A percentile compares a stretch with the other conserved stretches of the same genome.
Conservation (phyloP, 2,113 vertebrate species). For the Lepidothrix coronata region DNA sequence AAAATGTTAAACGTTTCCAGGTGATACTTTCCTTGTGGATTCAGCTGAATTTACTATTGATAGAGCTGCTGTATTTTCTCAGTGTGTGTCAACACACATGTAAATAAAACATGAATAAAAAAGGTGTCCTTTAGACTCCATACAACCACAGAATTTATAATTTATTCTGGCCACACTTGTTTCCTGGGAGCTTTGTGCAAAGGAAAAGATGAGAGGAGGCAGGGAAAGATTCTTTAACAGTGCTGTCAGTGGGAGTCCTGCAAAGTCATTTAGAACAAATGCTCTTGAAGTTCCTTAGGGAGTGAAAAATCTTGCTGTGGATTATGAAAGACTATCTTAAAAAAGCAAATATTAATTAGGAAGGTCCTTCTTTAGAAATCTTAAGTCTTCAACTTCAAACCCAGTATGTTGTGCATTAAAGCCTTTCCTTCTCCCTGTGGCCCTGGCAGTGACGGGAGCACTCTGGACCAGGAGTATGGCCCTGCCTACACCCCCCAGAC, state of each 20-base stretch:
- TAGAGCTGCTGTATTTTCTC: background rate
- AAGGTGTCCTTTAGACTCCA: slow-evolving; percentile 29
- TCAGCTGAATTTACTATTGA: background rate
- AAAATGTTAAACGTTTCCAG: background rate
- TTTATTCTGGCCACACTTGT: slow-evolving; percentile 3
- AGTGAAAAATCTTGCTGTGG: background rate
- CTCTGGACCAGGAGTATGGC: slow-evolving; percentile 92
- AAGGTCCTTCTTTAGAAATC: background rate
- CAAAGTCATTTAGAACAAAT: slow-evolving; percentile 51
- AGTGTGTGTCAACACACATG: background rate
- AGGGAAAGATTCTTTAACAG: background rate
- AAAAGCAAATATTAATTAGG: slow-evolving; percentile 24
- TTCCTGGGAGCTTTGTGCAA: slow-evolving; percentile 28
- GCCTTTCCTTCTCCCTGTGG: background rate
- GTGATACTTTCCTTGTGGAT: background rate
- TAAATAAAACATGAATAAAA: slow-evolving; percentile 34
- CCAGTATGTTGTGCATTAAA: background rate
- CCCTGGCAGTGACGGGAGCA: slow-evolving; percentile 85
- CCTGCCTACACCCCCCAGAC: slow-evolving; percentile 94
- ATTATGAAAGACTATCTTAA: slow-evolving; percentile 21
- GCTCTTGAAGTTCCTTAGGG: slow-evolving; percentile 21
- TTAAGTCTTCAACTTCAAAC: background rate
- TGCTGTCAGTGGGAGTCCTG: slow-evolving; percentile 10
- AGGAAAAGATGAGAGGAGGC: background rate
- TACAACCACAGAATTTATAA: background rate